A percentile compares a stretch with the other conserved stretches of the same genome.
These are phyloP conservation scores for Esox lucius DNA, from an alignment of 2,797 vertebrate genomes.

Conservation along the genomic window DNA sequence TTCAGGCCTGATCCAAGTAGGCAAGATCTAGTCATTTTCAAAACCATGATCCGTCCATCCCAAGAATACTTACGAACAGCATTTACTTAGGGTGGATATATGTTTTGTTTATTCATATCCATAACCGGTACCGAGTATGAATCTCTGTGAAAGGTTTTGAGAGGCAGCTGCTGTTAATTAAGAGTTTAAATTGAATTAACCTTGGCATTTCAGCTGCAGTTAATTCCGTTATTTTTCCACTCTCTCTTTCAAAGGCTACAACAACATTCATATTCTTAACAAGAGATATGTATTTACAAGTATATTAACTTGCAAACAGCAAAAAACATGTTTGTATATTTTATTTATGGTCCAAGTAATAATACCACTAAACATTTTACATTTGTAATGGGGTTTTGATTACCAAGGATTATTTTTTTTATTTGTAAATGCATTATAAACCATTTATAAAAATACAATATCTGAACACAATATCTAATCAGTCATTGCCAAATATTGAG, in stretches of 20 bases:
- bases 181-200: constrained; percentile 34
- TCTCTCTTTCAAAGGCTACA: background rate
- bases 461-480: too few relatives aligned
- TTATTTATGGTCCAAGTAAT: background rate
- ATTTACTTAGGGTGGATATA: constrained; percentile 25
- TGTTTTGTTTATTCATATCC: constrained; percentile 40
- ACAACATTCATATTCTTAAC: background rate
- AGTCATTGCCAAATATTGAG: too few relatives aligned
- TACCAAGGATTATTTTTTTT: too few relatives aligned
- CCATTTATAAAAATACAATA: too few relatives aligned
- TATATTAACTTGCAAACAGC: too few relatives aligned
- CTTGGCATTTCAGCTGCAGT: constrained; percentile 7
- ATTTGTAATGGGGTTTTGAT: too few relatives aligned
- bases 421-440: too few relatives aligned
- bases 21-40: background rate
- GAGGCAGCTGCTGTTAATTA: constrained; percentile 69
- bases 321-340: background rate
- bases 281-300: background rate
- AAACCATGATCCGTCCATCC: background rate
- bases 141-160: constrained; percentile 31
- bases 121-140: constrained; percentile 33
- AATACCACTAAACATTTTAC: too few relatives aligned
- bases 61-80: constrained; percentile 10
- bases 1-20: background rate
- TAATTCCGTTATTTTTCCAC: background rate